These are phyloP conservation scores for Lasioglossum calceatum DNA, from an alignment of 2,888 invertebrate genomes.

Conservation along the genomic window DNA sequence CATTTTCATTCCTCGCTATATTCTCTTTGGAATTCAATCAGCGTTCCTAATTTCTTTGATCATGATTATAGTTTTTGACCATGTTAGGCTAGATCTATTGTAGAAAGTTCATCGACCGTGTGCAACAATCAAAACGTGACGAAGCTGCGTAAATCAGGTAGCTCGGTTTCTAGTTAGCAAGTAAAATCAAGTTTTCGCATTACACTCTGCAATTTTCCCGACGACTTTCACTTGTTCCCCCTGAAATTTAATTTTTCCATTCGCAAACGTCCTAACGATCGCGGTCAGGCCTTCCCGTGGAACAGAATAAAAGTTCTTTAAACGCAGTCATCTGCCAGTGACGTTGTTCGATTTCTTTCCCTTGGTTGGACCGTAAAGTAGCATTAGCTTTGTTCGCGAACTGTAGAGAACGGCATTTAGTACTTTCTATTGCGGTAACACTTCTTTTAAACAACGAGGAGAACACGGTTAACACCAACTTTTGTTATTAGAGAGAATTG, in stretches of 20 bases:
- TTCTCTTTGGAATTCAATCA: neutral
- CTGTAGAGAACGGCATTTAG: neutral
- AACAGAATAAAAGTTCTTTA: slow-evolving; percentile 13
- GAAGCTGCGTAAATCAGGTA: neutral
- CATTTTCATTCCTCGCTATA: neutral
- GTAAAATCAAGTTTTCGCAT: slow-evolving; percentile 23
- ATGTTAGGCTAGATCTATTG: neutral
- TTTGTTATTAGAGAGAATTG: neutral
- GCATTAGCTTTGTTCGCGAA: neutral
- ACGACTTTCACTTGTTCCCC: slow-evolving; percentile 50
- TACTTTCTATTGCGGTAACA: slow-evolving; percentile 8
- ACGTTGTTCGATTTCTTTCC: slow-evolving; percentile 10
- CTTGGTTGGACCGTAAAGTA: neutral
- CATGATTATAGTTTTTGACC: neutral
- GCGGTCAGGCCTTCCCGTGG: slow-evolving; percentile 5
- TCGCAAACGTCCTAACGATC: slow-evolving; percentile 32
- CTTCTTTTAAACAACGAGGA: neutral
- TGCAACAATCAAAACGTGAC: neutral
- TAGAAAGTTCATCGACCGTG: neutral
- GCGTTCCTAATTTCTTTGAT: neutral
- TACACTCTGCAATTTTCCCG: slow-evolving; percentile 36
- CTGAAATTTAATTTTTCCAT: slow-evolving; percentile 44
- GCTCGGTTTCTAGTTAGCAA: slow-evolving; percentile 3
- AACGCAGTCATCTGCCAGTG: slow-evolving; percentile 20
- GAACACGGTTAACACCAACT: neutral